These are phyloP conservation scores for Artibeus lituratus DNA, from an alignment of 2,797 vertebrate genomes.

Conservation along the genomic window DNA sequence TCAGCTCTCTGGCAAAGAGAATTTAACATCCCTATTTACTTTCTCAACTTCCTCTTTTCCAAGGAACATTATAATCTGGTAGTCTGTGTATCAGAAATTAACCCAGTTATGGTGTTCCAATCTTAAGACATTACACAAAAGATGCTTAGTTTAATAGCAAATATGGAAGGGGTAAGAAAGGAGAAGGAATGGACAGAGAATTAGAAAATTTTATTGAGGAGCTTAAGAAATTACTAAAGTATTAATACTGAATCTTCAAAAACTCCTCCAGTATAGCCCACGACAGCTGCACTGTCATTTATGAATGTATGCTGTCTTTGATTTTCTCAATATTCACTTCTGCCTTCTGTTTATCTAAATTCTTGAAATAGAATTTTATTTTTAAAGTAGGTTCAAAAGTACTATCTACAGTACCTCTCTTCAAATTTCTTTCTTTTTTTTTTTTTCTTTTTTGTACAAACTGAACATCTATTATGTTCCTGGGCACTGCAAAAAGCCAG, in stretches of 20 bases:
- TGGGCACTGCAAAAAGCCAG: neutral
- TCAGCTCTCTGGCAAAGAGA: conserved; percentile 4
- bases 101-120: neutral
- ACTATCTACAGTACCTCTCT: neutral
- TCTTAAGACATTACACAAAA: neutral
- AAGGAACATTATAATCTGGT: neutral
- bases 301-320: neutral
- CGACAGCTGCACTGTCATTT: neutral
- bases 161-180: neutral
- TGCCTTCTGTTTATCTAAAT: conserved; percentile 32
- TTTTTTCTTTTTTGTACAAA: neutral
- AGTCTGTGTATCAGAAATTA: neutral
- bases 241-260: neutral
- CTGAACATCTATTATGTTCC: neutral
- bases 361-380: conserved; percentile 20
- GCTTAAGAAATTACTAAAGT: conserved; percentile 25
- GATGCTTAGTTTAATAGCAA: neutral
- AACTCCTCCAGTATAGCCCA: neutral
- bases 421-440: neutral
- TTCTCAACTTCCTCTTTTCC: conserved; percentile 18
- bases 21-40: conserved; percentile 19
- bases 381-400: neutral
- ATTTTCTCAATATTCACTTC: conserved; percentile 22
- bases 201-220: conserved; percentile 5
- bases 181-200: neutral